Evolutionary conservation across 2,888 invertebrate genomes (phyloP), one percentile per base, ranked within the genome.

Genomic region (Scrobipalpa costella): DNA sequence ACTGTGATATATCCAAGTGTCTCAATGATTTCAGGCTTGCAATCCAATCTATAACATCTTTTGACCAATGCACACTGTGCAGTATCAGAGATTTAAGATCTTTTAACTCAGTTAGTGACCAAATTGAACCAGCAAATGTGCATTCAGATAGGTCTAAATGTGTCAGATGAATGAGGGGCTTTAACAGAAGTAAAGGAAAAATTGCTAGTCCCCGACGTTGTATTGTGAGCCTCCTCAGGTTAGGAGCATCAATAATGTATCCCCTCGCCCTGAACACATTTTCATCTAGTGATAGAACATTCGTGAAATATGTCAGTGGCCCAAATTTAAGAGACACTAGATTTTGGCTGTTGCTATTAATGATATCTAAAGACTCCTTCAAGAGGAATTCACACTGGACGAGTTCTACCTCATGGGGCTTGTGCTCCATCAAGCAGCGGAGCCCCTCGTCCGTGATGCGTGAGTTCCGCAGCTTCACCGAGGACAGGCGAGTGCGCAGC

Each of bases 1-100:
- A 94, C 70, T 96, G 95, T 0, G 98, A 98, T 69, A 99, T 94
- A 85, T 99, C 98, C 65, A 99, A 88, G 76, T 96, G 95, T 73
- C 93, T 93, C 74, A 93, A 89, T 68, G 90, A 90, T 38, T 81
- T 86, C 71, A 95, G 79, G 57, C 90, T 89, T 65, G 93, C 90
- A 73, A 95, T 94, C 76, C 93, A 93, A 67, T 93, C 92, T 64
- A 94, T 90, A 67, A 93, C 92, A 69, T 93, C 93, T 72, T 93
- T 93, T 21, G 95, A 88, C 81, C 93, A 92, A 60, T 94, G 93
- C 5, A 98, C 96, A 88, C 97, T 96, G 79, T 97, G 96, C 57
- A 98, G 89, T 69, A 96, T 94, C 15, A 98, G 89, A 1, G 95
- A 95, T 21, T 93, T 92, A 69, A 98, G 89, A 75, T 94, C 93